Evolutionary conservation across 2,888 invertebrate species (phyloP).

Genomic region (Steromphala cineraria): DNA sequence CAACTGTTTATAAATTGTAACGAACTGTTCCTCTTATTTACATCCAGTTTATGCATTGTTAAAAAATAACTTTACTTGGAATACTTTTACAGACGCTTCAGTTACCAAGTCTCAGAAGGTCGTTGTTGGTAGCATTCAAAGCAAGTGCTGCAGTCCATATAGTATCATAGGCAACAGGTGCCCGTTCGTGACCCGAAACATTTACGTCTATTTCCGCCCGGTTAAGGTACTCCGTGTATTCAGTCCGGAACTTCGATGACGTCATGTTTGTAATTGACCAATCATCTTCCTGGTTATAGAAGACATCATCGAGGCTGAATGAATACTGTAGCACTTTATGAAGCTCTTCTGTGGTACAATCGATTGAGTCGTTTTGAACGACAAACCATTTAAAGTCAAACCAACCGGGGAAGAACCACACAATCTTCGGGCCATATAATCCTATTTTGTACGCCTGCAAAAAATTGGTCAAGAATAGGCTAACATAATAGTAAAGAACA

Average conservation of each 20-base stretch:
- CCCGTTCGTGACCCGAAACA: neutral
- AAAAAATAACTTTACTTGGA: too few species aligned
- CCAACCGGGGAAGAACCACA: constrained; percentile 14
- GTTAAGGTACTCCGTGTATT: neutral
- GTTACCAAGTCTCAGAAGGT: neutral
- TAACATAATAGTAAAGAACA: neutral
- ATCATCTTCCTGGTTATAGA: neutral
- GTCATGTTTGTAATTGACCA: neutral
- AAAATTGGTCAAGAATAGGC: neutral
- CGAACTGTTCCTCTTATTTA: too few species aligned
- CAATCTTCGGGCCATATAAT: neutral
- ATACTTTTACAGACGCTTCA: neutral
- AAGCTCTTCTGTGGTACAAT: constrained; percentile 4
- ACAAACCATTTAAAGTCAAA: constrained; percentile 6
- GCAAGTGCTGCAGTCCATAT: neutral
- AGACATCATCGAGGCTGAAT: neutral
- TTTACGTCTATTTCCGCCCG: neutral
- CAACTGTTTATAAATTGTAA: too few species aligned
- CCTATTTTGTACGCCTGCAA: constrained; percentile 1
- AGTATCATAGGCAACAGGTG: constrained; percentile 14
- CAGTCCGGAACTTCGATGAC: neutral
- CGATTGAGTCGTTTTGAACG: neutral
- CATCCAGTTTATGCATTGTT: too few species aligned
- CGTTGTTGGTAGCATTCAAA: neutral
- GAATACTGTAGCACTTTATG: neutral